Evolutionary conservation across 2,797 vertebrate species (phyloP).

Genomic region (Helicolenus hilgendorfi): DNA sequence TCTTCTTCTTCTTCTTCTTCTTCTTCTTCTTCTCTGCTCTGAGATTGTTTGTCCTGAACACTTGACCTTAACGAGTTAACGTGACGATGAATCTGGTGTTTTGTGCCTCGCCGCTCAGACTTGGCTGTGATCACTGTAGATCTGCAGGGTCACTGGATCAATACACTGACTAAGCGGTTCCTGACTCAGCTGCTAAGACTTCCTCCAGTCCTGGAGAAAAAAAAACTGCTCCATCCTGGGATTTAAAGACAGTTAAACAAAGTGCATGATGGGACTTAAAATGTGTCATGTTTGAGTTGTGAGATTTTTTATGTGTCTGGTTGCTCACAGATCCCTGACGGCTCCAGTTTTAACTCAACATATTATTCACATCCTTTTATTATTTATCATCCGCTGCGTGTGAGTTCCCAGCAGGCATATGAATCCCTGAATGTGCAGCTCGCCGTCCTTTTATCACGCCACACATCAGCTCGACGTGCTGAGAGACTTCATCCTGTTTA

Average conservation of each 20-base stretch:
- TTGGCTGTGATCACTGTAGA: not conserved
- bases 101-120: not conserved
- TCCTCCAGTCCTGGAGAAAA: not conserved
- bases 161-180: not conserved
- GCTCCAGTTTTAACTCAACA: not conserved
- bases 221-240: not conserved
- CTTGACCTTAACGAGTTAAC: not conserved
- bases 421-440: not conserved
- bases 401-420: conserved; percentile 16
- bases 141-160: conserved; percentile 6
- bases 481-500: not conserved
- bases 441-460: not conserved
- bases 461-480: not conserved
- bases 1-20: too few species aligned
- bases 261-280: not conserved
- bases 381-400: conserved; percentile 27
- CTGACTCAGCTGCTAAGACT: not conserved
- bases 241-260: not conserved
- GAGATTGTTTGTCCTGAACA: not conserved
- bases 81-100: not conserved
- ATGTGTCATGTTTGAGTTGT: not conserved
- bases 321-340: not conserved
- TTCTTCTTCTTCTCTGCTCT: not conserved
- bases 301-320: not conserved
- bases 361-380: conserved; percentile 13